Percentiles rank a stretch among this genome's conserved stretches.
Conservation (phyloP, 2,888 invertebrate species). For the Brenthis daphne region DNA sequence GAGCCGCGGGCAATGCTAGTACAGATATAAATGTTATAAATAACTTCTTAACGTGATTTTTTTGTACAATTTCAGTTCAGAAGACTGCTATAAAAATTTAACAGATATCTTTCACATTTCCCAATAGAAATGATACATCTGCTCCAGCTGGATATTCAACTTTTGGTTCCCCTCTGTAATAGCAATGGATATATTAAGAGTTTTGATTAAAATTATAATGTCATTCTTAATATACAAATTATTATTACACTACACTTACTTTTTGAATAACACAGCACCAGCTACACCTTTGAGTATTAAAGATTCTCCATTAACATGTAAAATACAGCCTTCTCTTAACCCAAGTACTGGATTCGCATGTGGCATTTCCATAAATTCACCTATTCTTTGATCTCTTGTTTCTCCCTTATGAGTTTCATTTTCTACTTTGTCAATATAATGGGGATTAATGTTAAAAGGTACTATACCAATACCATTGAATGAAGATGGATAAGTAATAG, state of each 20-base stretch:
- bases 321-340: slow-evolving; percentile 86
- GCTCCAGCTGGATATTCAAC: slow-evolving; percentile 79
- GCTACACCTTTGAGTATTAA: slow-evolving; percentile 84
- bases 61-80: no score
- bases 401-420: slow-evolving; percentile 88
- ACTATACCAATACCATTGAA: slow-evolving; percentile 88
- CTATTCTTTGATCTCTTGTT: slow-evolving; percentile 88
- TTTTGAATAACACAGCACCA: slow-evolving; percentile 84
- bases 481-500: slow-evolving; percentile 88
- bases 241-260: slow-evolving; percentile 71
- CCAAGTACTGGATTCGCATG: slow-evolving; percentile 85
- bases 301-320: slow-evolving; percentile 82
- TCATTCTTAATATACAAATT: neutral
- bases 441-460: slow-evolving; percentile 93
- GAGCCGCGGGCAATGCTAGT: no score
- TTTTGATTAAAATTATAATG: neutral
- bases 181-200: slow-evolving; percentile 31
- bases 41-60: no score
- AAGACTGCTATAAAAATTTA: neutral
- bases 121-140: slow-evolving; percentile 82
- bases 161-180: slow-evolving; percentile 78
- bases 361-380: slow-evolving; percentile 85
- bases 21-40: no score
- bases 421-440: slow-evolving; percentile 86
- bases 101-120: slow-evolving; percentile 1